A percentile compares a stretch with the other conserved stretches of the same genome.
These are phyloP conservation scores for Castor canadensis DNA, from an alignment of 2,113 vertebrate species.

Conservation along the genomic window DNA sequence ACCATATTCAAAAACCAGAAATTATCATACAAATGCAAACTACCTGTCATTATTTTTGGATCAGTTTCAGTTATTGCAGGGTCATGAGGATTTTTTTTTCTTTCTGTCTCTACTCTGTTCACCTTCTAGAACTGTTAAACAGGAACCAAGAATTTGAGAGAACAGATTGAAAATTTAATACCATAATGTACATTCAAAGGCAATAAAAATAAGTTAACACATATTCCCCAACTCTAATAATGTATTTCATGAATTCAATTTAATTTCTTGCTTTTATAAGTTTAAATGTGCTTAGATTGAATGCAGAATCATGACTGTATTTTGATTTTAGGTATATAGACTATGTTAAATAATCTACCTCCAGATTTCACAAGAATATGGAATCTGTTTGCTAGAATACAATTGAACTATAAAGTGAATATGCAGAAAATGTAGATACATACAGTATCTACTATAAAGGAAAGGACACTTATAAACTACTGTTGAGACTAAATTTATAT, in stretches of 20 bases:
- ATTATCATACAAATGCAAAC: background rate
- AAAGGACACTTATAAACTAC: background rate
- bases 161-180: background rate
- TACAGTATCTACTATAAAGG: background rate
- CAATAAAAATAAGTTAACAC: background rate
- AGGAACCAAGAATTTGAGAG: background rate
- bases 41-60: background rate
- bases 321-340: background rate
- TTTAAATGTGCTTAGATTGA: background rate
- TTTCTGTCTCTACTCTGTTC: background rate
- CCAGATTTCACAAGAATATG: background rate
- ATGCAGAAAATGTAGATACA: too few relatives aligned
- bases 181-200: background rate
- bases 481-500: background rate
- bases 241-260: background rate
- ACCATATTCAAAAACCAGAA: background rate
- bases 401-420: background rate
- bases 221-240: background rate
- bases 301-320: background rate
- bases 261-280: background rate
- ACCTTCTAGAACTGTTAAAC: background rate
- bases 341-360: background rate
- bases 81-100: background rate
- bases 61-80: background rate
- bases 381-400: background rate